Percentiles rank a stretch among this genome's conserved stretches.
Conservation (phyloP, 1,140 invertebrate species). For the Doryteuthis pealeii region DNA sequence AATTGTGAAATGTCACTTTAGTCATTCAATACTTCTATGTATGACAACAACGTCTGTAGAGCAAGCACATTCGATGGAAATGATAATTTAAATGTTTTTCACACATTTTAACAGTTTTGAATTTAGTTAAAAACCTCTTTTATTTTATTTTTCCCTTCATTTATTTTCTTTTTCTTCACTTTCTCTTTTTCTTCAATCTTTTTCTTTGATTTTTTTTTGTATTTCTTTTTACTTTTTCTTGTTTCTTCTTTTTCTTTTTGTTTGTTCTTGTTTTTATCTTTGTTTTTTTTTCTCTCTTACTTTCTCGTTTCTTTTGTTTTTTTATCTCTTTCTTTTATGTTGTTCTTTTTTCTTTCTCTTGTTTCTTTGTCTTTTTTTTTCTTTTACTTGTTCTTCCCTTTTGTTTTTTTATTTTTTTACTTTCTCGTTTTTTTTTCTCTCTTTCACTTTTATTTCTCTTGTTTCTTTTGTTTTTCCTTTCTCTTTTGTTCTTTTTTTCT, state of each 20-base stretch:
- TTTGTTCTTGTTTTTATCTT: not conserved
- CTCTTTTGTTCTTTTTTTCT: not conserved
- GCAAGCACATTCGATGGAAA: too few relatives aligned
- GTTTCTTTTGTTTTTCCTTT: not conserved
- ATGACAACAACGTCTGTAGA: too few relatives aligned
- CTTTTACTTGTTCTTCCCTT: not conserved
- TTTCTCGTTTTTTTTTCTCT: not conserved
- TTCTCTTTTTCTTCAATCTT: not conserved
- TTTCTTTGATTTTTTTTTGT: not conserved
- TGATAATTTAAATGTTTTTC: too few relatives aligned
- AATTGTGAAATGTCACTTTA: too few relatives aligned
- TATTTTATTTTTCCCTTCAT: not conserved
- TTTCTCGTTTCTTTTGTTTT: not conserved
- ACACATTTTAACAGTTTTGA: too few relatives aligned
- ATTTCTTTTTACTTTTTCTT: not conserved
- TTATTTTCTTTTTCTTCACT: not conserved
- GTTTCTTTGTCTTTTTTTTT: not conserved
- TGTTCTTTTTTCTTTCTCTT: not conserved
- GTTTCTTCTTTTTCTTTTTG: not conserved
- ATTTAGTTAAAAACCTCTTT: too few relatives aligned
- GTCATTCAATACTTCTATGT: too few relatives aligned
- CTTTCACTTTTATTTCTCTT: not conserved
- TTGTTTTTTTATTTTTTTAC: not conserved
- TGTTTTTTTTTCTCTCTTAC: not conserved
- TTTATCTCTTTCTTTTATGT: not conserved